Conservation (phyloP, 2,888 invertebrate species). For the Eupithecia insigniata region DNA sequence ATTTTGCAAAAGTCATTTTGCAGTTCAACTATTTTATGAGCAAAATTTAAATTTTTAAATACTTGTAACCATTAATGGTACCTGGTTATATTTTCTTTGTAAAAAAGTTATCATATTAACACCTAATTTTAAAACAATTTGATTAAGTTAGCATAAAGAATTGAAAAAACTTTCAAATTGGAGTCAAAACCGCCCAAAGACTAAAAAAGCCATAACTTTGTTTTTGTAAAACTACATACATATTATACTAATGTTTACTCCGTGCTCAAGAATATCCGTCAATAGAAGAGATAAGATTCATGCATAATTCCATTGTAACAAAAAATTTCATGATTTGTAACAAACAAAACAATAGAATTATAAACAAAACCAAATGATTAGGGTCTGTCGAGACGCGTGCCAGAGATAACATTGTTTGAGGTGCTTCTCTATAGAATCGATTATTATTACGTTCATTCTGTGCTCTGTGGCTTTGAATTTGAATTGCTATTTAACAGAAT, state of each 20-base stretch:
- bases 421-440: constrained; percentile 23
- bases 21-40: no score
- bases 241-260: not conserved
- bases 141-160: not conserved
- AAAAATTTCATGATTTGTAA: constrained; percentile 23
- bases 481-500: no score
- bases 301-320: constrained; percentile 31
- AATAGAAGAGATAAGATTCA: constrained; percentile 25
- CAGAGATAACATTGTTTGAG: constrained; percentile 72
- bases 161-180: not conserved
- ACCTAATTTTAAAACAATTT: no score
- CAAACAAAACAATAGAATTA: constrained; percentile 46
- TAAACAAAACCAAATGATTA: constrained; percentile 66
- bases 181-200: not conserved
- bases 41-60: no score
- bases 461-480: not conserved
- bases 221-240: not conserved
- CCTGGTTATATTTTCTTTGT: no score
- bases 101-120: no score
- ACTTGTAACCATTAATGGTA: no score
- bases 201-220: not conserved
- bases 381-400: constrained; percentile 61
- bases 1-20: no score
- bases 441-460: constrained; percentile 13
- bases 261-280: constrained; percentile 8